Conservation (phyloP, 2,888 invertebrate genomes). For the Lasiommata megera region DNA sequence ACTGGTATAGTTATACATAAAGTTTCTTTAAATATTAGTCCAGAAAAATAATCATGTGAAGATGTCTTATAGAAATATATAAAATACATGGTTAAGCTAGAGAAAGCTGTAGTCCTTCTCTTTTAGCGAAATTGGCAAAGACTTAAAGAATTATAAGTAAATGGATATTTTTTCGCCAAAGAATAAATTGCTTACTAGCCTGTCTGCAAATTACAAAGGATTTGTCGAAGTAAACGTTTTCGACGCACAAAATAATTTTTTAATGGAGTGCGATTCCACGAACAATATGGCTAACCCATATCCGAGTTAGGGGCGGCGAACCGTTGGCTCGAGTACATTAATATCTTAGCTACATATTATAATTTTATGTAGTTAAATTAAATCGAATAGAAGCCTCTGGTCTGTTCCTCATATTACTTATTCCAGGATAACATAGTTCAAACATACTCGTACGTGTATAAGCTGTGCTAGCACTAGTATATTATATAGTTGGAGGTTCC, state of each 20-base stretch:
- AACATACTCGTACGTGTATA: too few species aligned
- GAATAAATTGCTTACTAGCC: background rate
- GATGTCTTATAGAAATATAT: too few species aligned
- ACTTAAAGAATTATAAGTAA: background rate
- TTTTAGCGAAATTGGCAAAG: slow-evolving; percentile 2
- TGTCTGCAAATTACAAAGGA: background rate
- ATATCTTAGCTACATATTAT: background rate
- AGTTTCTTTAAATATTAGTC: too few species aligned
- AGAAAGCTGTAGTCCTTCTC: background rate
- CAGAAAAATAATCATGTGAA: too few species aligned
- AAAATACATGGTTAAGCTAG: too few species aligned
- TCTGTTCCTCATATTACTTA: too few species aligned
- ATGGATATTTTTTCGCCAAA: background rate
- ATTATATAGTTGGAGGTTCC: too few species aligned
- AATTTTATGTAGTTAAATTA: too few species aligned
- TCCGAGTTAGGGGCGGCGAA: background rate
- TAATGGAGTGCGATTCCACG: background rate
- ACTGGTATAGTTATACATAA: too few species aligned
- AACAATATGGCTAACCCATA: slow-evolving; percentile 8
- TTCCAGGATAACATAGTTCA: too few species aligned
- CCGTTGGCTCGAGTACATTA: background rate
- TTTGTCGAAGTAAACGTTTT: slow-evolving; percentile 8
- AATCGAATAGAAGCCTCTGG: too few species aligned
- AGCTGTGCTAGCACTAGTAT: too few species aligned
- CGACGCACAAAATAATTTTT: slow-evolving; percentile 1